A percentile compares a stretch with the other conserved stretches of the same genome.
Evolutionary conservation across 2,113 vertebrate species (phyloP).

Genomic region (Actenoides hombroni): DNA sequence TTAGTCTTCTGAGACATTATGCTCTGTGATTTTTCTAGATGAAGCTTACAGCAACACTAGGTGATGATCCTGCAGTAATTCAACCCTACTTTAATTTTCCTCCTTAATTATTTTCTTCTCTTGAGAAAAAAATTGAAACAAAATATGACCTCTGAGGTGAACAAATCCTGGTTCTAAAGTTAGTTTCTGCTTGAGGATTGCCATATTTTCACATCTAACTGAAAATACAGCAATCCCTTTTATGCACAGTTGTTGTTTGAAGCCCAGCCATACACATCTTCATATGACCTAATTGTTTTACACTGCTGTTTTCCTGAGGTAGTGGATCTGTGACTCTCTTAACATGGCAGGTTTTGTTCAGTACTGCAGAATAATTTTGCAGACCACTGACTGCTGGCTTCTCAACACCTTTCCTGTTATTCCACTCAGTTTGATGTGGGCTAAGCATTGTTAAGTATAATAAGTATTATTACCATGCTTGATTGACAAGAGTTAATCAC

Average conservation of each 20-base stretch:
- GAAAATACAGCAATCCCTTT: background rate
- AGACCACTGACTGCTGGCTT: background rate
- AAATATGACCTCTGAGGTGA: background rate
- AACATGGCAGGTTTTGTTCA: background rate
- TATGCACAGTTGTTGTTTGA: accelerated
- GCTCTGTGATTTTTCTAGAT: background rate
- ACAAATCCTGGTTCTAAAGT: background rate
- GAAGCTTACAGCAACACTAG: background rate
- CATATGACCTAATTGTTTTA: background rate
- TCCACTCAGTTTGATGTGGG: background rate
- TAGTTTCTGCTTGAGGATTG: background rate
- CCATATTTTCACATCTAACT: background rate
- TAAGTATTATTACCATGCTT: background rate
- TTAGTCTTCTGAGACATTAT: background rate
- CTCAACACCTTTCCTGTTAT: background rate
- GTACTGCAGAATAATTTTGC: background rate
- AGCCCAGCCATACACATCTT: background rate
- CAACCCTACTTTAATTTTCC: background rate
- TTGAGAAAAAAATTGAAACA: background rate
- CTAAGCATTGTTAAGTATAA: no score
- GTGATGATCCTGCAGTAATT: background rate
- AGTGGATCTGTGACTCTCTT: background rate
- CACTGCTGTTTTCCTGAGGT: background rate
- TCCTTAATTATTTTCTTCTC: background rate
- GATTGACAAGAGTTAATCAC: background rate